Evolutionary conservation across 2,888 invertebrate species (phyloP).

Genomic region (Eupeodes luniger): DNA sequence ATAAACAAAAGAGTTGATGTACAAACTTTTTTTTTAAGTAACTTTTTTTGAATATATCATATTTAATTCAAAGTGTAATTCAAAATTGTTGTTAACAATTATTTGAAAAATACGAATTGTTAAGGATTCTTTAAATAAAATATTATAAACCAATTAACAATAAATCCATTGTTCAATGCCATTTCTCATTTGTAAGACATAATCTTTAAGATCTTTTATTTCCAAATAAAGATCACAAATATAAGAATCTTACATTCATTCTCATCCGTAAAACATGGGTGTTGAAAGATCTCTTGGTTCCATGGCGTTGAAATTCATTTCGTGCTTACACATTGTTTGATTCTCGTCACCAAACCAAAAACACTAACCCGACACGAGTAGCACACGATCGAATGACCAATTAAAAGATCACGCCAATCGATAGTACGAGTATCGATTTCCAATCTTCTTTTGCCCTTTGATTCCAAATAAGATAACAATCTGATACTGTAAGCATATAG

Average conservation of each 20-base stretch:
- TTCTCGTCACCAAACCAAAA: slow-evolving; percentile 30
- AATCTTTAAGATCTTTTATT: not conserved
- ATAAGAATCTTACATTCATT: not conserved
- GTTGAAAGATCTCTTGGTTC: not conserved
- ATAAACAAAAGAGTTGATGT: not conserved
- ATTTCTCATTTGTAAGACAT: not conserved
- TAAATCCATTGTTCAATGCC: not conserved
- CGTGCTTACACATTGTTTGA: slow-evolving; percentile 49
- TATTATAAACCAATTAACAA: not conserved
- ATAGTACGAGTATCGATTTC: slow-evolving; percentile 42
- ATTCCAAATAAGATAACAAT: slow-evolving; percentile 22
- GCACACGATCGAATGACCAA: slow-evolving; percentile 69
- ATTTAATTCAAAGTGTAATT: too few species aligned
- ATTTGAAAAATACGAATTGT: too few species aligned
- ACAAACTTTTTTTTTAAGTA: not conserved
- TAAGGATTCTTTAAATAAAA: too few species aligned
- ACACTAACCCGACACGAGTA: slow-evolving; percentile 63
- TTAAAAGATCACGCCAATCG: slow-evolving; percentile 66
- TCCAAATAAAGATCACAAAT: not conserved
- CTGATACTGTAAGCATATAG: not conserved
- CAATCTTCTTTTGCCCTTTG: slow-evolving; percentile 45
- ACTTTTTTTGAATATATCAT: too few species aligned
- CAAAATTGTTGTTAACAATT: too few species aligned
- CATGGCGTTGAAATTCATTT: slow-evolving; percentile 11
- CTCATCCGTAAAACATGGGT: not conserved